A percentile compares a stretch with the other conserved stretches of the same genome.
phyloP scores from a whole-genome alignment of 1,140 invertebrate species.

The Ylistrum balloti region DNA sequence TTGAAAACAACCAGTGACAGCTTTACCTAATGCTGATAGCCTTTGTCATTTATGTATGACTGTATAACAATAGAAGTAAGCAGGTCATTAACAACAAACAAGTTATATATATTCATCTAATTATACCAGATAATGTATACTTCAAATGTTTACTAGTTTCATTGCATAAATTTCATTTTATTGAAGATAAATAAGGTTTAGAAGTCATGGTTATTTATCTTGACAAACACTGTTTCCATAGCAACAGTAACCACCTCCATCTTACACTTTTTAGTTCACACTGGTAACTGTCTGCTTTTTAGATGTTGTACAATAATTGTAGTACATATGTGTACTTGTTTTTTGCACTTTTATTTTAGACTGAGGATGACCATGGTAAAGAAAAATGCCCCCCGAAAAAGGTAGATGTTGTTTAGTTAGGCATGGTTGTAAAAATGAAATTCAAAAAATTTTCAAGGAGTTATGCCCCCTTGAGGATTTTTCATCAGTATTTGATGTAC shows the following conservation, averaged over 20 bases:
- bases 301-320: not conserved
- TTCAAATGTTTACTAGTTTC: too few species aligned
- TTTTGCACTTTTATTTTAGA: constrained; percentile 25
- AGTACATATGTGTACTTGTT: constrained; percentile 13
- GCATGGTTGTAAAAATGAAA: not conserved
- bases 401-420: constrained; percentile 26
- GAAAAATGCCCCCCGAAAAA: constrained; percentile 38
- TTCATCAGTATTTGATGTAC: not conserved
- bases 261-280: not conserved
- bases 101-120: too few species aligned
- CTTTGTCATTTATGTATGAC: too few species aligned
- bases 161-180: too few species aligned
- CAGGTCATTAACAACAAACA: too few species aligned
- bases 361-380: constrained; percentile 4
- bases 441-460: not conserved
- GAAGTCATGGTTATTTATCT: not conserved
- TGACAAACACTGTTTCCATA: not conserved
- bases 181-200: not conserved
- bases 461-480: not conserved
- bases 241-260: not conserved
- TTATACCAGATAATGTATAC: too few species aligned
- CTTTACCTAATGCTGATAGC: too few species aligned
- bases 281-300: not conserved
- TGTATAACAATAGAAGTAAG: too few species aligned
- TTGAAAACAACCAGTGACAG: too few species aligned